Base-by-base conservation (phyloP, 2,888 invertebrate species). In the Orchestes rusci region DNA sequence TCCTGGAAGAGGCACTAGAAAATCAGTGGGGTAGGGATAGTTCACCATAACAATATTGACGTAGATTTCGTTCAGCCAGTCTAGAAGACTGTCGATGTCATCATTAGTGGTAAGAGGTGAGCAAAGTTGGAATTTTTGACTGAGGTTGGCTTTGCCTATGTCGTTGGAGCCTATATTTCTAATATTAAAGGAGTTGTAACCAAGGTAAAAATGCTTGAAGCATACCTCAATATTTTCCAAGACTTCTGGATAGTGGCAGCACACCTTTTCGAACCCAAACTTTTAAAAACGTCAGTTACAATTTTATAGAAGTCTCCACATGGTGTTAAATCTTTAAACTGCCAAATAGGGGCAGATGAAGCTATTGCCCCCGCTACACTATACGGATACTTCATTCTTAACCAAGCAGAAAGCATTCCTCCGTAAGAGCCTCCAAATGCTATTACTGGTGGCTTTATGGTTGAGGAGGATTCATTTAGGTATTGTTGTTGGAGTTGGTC, bases 311-410 rank as follows among this genome's bases (percentile, higher is more conserved):
- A 94, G 15, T 80, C 76, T 32, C 80, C 79, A 61, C 94, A 95
- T 0, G 83, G 77, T 2, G 83, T 82, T 63, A 91, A 70, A 18
- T 80, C 86, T 1, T 79, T 73, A 67, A 90, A 96, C 73, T 87
- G 91, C 69, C 84, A 81, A 55, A 94, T 79, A 0, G 92, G 97
- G 0, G 93, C 97, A 13, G 92, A 96, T 2, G 89, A 82, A 3
- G 97, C 94, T 49, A 97, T 79, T 1, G 96, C 84, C 0, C 96
- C 96, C 18, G 74, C 70, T 5, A 94, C 80, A 20, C 89, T 62
- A 61, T 91, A 86, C 0, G 96, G 96, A 70, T 96, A 97, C 69
- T 96, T 97, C 68, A 94, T 85, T 27, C 96, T 77, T 59, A 97
- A 77, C 88, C 96, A 99, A 0, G 96, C 88, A 1, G 96, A 77